Percentiles rank a stretch among this genome's conserved stretches.
phyloP scores from a whole-genome alignment of 2,113 vertebrate genomes.

The Cebidichthys violaceus region DNA sequence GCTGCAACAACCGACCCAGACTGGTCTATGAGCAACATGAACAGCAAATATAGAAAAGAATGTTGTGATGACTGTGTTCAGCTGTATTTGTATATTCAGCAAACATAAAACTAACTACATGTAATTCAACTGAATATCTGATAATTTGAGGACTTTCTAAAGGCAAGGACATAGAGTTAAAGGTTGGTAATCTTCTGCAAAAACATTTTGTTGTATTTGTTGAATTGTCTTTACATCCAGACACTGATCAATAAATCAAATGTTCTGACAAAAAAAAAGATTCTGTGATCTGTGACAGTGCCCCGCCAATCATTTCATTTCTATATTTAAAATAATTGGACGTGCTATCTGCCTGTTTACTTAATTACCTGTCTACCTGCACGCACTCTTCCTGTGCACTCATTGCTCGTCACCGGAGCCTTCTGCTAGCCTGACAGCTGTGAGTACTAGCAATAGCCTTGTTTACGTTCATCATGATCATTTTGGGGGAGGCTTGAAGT shows the following conservation, averaged over 20 bases:
- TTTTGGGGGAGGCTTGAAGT: background rate
- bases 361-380: background rate
- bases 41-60: background rate
- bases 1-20: constrained; percentile 20
- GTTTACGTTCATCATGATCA: background rate
- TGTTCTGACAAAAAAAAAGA: background rate
- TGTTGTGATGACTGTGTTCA: background rate
- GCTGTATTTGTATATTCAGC: background rate
- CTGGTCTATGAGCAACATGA: background rate
- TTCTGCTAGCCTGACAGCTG: background rate
- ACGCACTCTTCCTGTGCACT: background rate
- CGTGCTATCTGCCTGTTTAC: background rate
- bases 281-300: background rate
- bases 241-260: background rate
- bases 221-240: background rate
- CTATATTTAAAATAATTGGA: too few species aligned
- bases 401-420: background rate
- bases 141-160: background rate
- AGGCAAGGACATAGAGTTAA: background rate
- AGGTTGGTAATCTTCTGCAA: background rate
- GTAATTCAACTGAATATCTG: background rate
- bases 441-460: background rate
- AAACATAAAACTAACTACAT: background rate
- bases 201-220: background rate
- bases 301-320: too few species aligned